Conservation (phyloP, 2,113 vertebrate genomes). For the Myotis davidii region DNA sequence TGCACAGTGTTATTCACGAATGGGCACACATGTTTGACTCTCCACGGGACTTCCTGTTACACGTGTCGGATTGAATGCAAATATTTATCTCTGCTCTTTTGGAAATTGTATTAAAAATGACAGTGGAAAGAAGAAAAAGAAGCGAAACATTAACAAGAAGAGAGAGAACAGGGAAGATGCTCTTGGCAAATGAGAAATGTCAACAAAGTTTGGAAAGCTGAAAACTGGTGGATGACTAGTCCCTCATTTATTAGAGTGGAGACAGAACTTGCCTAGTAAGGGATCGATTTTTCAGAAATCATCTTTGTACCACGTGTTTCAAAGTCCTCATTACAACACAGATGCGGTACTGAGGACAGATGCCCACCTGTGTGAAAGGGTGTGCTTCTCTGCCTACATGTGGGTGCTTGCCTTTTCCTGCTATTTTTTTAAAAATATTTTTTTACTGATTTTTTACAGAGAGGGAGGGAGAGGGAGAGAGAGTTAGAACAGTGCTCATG, state of each 20-base stretch:
- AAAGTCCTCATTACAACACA: not conserved
- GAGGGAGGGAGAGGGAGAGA: too few relatives aligned
- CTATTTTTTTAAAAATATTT: not conserved
- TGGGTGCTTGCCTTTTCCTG: not conserved
- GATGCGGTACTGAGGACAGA: not conserved
- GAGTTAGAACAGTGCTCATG: not conserved
- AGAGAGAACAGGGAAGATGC: not conserved
- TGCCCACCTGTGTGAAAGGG: not conserved
- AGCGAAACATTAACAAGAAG: not conserved
- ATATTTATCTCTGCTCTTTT: constrained; percentile 58
- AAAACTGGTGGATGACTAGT: not conserved
- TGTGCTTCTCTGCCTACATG: not conserved
- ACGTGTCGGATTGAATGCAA: constrained; percentile 13
- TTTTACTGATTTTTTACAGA: too few relatives aligned
- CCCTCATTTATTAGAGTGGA: not conserved
- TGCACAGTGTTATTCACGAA: not conserved
- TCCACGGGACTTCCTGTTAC: constrained; percentile 44
- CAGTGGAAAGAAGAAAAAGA: not conserved
- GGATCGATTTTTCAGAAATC: not conserved
- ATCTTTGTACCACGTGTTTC: not conserved
- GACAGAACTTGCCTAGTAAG: not conserved
- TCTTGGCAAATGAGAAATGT: not conserved
- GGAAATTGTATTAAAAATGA: constrained; percentile 45
- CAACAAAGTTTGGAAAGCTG: constrained; percentile 5
- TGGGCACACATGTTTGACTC: not conserved